Evolutionary conservation across 2,888 invertebrate species (phyloP).

Genomic region (Sminthurides aquaticus): DNA sequence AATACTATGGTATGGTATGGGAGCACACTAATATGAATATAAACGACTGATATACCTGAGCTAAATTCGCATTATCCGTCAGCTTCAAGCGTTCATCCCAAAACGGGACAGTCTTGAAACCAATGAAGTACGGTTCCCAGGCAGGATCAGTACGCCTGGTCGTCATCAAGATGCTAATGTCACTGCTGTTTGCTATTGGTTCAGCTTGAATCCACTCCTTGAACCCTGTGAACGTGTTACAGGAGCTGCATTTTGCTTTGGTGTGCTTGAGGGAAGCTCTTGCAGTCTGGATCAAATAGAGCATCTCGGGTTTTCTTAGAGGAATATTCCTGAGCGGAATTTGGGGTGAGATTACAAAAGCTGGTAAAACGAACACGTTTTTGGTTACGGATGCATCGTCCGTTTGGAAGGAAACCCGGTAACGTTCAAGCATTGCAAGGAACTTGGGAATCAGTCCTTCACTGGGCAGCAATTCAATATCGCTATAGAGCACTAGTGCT

Average conservation of each 20-base stretch:
- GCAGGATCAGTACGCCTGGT: conserved; percentile 70
- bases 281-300: conserved; percentile 49
- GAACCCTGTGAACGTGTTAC: not conserved
- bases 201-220: not conserved
- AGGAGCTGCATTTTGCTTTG: not conserved
- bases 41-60: too few relatives aligned
- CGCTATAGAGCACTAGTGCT: conserved; percentile 74
- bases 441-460: conserved; percentile 68
- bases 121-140: conserved; percentile 92
- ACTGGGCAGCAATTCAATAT: conserved; percentile 84
- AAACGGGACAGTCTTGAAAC: conserved; percentile 76
- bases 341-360: conserved; percentile 80
- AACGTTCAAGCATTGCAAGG: conserved; percentile 52
- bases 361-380: conserved; percentile 48
- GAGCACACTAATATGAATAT: too few relatives aligned
- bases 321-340: conserved; percentile 70
- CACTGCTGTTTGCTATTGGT: not conserved
- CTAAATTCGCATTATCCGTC: conserved; percentile 93
- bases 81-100: conserved; percentile 88
- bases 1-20: too few relatives aligned
- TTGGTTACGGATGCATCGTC: conserved; percentile 3
- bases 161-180: conserved; percentile 63
- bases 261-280: not conserved
- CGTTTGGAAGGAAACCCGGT: not conserved
- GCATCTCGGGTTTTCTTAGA: conserved; percentile 62